Evolutionary conservation across 1,140 invertebrate genomes (phyloP), one percentile per base, ranked within the genome.

Genomic region (Drosophila funebris): DNA sequence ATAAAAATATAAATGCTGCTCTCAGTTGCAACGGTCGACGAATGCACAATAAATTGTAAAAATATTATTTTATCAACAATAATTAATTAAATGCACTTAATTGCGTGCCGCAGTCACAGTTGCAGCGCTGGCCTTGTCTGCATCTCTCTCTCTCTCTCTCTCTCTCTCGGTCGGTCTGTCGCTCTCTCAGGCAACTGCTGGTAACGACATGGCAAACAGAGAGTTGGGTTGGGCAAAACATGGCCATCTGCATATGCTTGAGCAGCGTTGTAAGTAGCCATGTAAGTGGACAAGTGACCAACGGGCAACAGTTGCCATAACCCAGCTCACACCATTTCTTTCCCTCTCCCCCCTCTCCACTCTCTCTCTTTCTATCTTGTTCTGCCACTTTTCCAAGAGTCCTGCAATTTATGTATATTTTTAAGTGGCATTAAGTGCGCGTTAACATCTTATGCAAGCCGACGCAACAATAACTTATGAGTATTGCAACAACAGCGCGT

Each of bases 41-140:
- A 70, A 78, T 63, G 64, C 63, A 88, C 83, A 88, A 88, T 88
- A 88, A 88, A 88, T 88, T 88, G 83, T 83, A 76, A 88, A 88
- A 88, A 88, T 88, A 88, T 88, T 88, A 88, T 88, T 88, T 88
- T 88, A 88, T 88, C 83, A 88, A 88, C 83, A 88, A 88, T 88
- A 88, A 88, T 88, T 88, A 88, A 88, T 88, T 88, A 88, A 88
- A 88, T 82, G 83, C 83, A 88, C 83, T 88, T 88, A 88, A 88
- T 88, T 88, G 83, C 83, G 83, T 83, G 83, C 78, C 76, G 63
- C 78, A 84, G 61, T 84, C 63, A 41, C 72, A 61, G 64, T 82
- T 64, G 67, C 69, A 37, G 56, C 39, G 48, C 36, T 13, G 9
- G 27, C 31, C 24, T 53, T 53, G 20, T 11, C 69, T 16, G 43